Conservation (phyloP, 2,113 vertebrate species). For the Poeciliopsis prolifica region DNA sequence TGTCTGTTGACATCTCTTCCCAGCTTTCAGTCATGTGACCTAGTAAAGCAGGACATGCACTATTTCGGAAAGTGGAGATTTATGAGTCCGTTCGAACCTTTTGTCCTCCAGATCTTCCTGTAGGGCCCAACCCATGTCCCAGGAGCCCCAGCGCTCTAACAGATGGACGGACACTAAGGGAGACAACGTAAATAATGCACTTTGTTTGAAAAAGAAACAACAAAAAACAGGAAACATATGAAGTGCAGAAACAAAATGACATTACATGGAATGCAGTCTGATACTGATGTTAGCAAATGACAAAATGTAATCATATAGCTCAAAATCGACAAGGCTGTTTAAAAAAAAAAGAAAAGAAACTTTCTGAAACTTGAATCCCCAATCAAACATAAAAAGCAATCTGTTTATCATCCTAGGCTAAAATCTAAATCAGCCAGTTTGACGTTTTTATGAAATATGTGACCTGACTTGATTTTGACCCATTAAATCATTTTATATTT, state of each 20-base stretch:
- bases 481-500: conserved; percentile 44
- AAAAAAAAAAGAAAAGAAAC: conserved; percentile 8
- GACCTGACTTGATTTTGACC: conserved; percentile 50
- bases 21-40: conserved; percentile 6
- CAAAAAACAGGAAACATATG: conserved; percentile 15
- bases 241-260: conserved; percentile 2
- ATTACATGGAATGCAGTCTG: conserved; percentile 3
- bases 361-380: conserved; percentile 17
- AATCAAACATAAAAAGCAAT: conserved; percentile 28
- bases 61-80: conserved; percentile 26
- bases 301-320: conserved; percentile 3
- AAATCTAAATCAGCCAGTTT: conserved; percentile 45
- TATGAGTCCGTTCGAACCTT: conserved; percentile 37
- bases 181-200: conserved; percentile 4
- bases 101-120: conserved; percentile 42
- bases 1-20: conserved; percentile 18
- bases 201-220: neutral
- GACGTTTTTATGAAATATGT: conserved; percentile 41
- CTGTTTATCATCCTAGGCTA: conserved; percentile 35
- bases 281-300: conserved; percentile 15
- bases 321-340: neutral
- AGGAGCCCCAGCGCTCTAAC: conserved; percentile 20
- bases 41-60: conserved; percentile 14
- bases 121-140: conserved; percentile 13
- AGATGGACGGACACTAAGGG: conserved; percentile 12